Evolutionary conservation across 2,113 vertebrate genomes (phyloP).

Genomic region (Periophthalmus modestus): DNA sequence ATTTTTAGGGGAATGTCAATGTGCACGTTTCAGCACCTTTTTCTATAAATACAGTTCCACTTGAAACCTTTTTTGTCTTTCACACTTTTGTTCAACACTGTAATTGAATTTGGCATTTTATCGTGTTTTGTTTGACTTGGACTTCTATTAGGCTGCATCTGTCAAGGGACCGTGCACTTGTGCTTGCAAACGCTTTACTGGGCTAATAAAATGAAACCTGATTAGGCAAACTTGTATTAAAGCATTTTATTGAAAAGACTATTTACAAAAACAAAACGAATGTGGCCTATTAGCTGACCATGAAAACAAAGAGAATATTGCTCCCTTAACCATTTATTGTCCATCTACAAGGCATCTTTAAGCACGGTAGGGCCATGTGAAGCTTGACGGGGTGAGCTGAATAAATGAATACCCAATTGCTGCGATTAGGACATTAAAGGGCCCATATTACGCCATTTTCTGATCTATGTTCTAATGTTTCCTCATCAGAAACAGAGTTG

Average conservation of each 20-base stretch:
- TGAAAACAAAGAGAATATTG: slow-evolving; percentile 53
- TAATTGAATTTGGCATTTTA: not conserved
- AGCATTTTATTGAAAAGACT: slow-evolving; percentile 78
- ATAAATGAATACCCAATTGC: slow-evolving; percentile 1
- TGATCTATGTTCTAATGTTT: no score
- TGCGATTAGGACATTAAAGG: not conserved
- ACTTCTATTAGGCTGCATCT: not conserved
- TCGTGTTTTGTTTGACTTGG: not conserved
- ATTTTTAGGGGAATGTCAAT: slow-evolving; percentile 20
- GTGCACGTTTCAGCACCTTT: slow-evolving; percentile 14
- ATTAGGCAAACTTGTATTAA: slow-evolving; percentile 40
- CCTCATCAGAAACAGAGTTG: no score
- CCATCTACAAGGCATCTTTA: slow-evolving; percentile 34
- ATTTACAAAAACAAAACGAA: slow-evolving; percentile 70
- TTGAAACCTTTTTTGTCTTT: not conserved
- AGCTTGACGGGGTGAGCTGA: slow-evolving; percentile 16
- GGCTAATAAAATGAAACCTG: not conserved
- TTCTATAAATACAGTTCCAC: slow-evolving; percentile 43
- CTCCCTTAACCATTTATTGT: slow-evolving; percentile 42
- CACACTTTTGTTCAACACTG: slow-evolving; percentile 1
- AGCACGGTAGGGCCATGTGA: slow-evolving; percentile 5
- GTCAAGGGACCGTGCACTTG: slow-evolving; percentile 3
- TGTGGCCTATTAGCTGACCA: slow-evolving; percentile 59
- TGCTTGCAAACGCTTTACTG: not conserved
- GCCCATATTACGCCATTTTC: no score